These are phyloP conservation scores for Lonchura striata DNA, from an alignment of 2,113 vertebrate genomes.

Conservation along the genomic window DNA sequence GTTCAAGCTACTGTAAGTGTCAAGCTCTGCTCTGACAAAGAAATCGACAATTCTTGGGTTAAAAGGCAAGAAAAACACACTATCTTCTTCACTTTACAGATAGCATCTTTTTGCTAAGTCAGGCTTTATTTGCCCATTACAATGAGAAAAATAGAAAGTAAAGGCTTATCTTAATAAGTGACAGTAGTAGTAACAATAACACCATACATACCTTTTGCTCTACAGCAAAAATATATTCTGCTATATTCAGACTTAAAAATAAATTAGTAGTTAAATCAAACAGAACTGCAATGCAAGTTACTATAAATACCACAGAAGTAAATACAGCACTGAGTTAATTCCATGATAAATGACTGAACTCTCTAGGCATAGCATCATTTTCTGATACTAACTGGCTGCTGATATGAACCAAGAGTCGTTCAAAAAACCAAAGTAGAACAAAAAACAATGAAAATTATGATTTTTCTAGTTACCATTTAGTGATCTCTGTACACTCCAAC, in stretches of 20 bases:
- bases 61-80: constrained; percentile 53
- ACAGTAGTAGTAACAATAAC: neutral
- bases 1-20: constrained; percentile 50
- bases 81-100: neutral
- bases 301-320: constrained; percentile 59
- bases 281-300: constrained; percentile 27
- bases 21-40: constrained; percentile 23
- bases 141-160: neutral
- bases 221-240: neutral
- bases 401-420: neutral
- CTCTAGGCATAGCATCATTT: neutral
- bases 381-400: neutral
- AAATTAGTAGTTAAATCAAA: constrained; percentile 52
- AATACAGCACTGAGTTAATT: neutral
- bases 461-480: neutral
- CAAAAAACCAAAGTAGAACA: neutral
- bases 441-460: neutral
- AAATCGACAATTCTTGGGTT: constrained; percentile 54
- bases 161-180: neutral
- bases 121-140: neutral
- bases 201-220: neutral
- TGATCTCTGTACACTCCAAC: neutral
- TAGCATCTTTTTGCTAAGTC: neutral
- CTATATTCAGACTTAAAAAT: constrained; percentile 51
- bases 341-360: neutral